Evolutionary conservation across 2,113 vertebrate species (phyloP), one percentile per base, ranked within the genome.

Genomic region (Piaya cayana): DNA sequence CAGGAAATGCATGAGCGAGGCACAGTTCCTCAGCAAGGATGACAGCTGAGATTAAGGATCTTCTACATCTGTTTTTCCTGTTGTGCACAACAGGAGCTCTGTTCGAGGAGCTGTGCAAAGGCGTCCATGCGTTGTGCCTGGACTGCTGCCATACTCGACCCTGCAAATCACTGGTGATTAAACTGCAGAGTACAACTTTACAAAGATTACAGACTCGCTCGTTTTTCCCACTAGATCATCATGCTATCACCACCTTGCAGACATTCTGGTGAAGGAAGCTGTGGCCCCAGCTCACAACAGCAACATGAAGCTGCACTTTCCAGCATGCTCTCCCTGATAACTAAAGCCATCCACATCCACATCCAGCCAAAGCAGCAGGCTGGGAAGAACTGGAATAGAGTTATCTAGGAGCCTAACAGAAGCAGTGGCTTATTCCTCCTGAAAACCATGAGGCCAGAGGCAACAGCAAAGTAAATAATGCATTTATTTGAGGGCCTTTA

Each of bases 1-100:
- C 25, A 5, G 0, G 23, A 15, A 17, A 15, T 0, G 0, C n/a
- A 11, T 3, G 3, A 9, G 39, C 12, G 17, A 12, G 50, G 64
- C 55, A 6, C 8, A 2, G 60, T 62, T 86, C 47, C 72, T 63
- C 74, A 27, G 4, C 52, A 10, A 49, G 53, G 53, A 8, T 2
- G 39, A 9, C 9, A 52, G 82, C 36, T 2, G 6, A 87, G 64
- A 64, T 36, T 5, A 39, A 21, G 49, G 39, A 12, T 8, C 52
- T 52, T 7, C 37, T 4, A 0, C 72, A 18, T 3, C 34, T 7
- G 5, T 15, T 37, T 52, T 45, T 52, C 50, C 87, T 63, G 5
- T 9, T 2, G 0, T 3, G 9, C 59, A n/a, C 56, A 49, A 23
- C 58, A 53, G 70, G 36, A 55, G 53, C 64, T 62, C 60, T 58